Percentiles rank a stretch among this genome's conserved stretches.
These are phyloP conservation scores for Chouioia cunea DNA, from an alignment of 2,888 invertebrate species.

Conservation along the genomic window DNA sequence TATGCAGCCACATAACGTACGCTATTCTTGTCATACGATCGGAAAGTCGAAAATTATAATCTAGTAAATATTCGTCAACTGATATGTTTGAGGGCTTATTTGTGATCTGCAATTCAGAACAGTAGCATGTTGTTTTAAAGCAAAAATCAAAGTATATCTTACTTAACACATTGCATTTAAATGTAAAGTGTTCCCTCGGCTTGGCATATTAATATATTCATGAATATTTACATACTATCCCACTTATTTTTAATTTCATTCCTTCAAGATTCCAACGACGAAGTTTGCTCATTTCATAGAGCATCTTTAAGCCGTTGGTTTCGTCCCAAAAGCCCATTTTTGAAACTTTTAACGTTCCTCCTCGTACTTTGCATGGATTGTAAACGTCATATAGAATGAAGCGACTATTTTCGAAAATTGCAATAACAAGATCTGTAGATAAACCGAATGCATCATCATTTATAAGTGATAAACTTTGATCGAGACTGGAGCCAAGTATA, in stretches of 20 bases:
- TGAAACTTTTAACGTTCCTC: constrained; percentile 51
- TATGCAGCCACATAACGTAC: constrained; percentile 46
- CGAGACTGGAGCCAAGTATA: constrained; percentile 49
- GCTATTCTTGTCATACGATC: constrained; percentile 30
- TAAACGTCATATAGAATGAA: constrained; percentile 54
- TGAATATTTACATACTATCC: constrained; percentile 43
- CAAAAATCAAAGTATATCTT: constrained; percentile 2
- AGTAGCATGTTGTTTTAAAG: not conserved
- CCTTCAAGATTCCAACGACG: constrained; percentile 48
- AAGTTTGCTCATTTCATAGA: constrained; percentile 36
- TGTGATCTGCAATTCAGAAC: constrained; percentile 19
- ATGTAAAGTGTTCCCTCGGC: no score
- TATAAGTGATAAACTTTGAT: constrained; percentile 46
- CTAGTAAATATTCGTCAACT: constrained; percentile 40
- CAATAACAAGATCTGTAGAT: constrained; percentile 54
- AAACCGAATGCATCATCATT: constrained; percentile 53
- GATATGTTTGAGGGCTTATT: constrained; percentile 23
- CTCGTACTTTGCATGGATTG: constrained; percentile 53
- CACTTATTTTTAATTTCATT: constrained; percentile 49
- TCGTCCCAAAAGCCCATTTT: constrained; percentile 51
- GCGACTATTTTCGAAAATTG: constrained; percentile 38
- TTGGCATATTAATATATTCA: not conserved
- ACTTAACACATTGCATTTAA: no score
- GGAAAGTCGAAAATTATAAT: constrained; percentile 30
- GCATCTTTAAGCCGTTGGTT: constrained; percentile 23